These are phyloP conservation scores for Galeruca laticollis DNA, from an alignment of 2,888 invertebrate genomes.

Conservation along the genomic window DNA sequence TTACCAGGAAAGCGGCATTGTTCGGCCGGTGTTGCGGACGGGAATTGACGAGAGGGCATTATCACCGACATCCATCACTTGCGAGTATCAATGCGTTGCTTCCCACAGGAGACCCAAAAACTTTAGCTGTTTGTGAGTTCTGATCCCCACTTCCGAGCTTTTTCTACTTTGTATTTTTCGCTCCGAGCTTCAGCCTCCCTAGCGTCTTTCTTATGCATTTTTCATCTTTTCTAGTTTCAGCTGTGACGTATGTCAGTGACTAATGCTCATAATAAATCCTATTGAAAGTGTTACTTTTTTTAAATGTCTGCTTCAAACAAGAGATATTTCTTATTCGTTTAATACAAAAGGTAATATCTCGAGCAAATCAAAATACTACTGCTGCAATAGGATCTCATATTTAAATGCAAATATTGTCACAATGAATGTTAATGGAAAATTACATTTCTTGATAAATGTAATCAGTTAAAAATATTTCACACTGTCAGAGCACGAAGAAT, in stretches of 20 bases:
- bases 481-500: too few relatives aligned
- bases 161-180: slow-evolving; percentile 63
- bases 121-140: slow-evolving; percentile 63
- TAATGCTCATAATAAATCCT: slow-evolving; percentile 55
- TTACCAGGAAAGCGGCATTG: slow-evolving; percentile 68
- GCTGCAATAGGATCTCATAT: not conserved
- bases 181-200: slow-evolving; percentile 55
- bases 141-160: slow-evolving; percentile 58
- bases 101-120: slow-evolving; percentile 67
- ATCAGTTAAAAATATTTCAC: too few relatives aligned
- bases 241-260: slow-evolving; percentile 67
- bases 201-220: slow-evolving; percentile 63
- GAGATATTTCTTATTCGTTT: not conserved
- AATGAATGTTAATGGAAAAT: too few relatives aligned
- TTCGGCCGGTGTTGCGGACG: slow-evolving; percentile 70
- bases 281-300: slow-evolving; percentile 32
- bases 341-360: not conserved
- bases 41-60: slow-evolving; percentile 70
- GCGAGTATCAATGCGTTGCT: slow-evolving; percentile 67
- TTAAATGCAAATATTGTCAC: not conserved
- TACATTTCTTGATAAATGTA: too few relatives aligned
- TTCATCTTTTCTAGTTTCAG: slow-evolving; percentile 67
- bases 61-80: slow-evolving; percentile 69
- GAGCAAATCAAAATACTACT: not conserved
- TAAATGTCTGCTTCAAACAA: slow-evolving; percentile 16